phyloP scores from a whole-genome alignment of 2,797 vertebrate genomes.

The Esox masquinongy region DNA sequence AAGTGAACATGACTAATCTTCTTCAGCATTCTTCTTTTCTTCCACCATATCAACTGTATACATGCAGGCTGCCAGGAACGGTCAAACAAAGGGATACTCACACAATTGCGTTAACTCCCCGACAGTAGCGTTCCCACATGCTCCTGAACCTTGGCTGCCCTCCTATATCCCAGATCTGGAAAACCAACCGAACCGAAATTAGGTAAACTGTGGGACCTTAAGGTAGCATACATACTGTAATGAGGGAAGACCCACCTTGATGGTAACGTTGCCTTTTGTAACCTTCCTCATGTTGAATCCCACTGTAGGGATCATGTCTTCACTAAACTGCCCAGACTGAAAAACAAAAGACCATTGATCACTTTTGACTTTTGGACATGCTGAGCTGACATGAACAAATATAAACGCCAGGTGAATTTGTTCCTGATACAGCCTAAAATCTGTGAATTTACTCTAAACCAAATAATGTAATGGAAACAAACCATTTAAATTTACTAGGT shows the following conservation, averaged over 20 bases:
- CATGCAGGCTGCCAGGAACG: neutral
- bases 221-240: neutral
- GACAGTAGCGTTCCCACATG: constrained; percentile 99
- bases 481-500: too few species aligned
- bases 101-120: constrained; percentile 98
- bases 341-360: constrained; percentile 30
- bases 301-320: constrained; percentile 99
- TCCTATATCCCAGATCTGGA: constrained; percentile 98
- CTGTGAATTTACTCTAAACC: too few species aligned
- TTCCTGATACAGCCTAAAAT: neutral
- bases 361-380: neutral
- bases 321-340: constrained; percentile 97
- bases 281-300: constrained; percentile 99
- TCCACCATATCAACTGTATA: neutral
- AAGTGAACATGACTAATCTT: neutral
- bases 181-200: constrained; percentile 3
- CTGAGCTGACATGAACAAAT: neutral
- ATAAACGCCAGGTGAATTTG: neutral
- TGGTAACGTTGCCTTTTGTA: constrained; percentile 98
- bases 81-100: constrained; percentile 69
- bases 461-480: too few species aligned
- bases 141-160: constrained; percentile 98
- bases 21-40: neutral
- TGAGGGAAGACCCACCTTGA: constrained; percentile 83
- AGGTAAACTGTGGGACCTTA: neutral